Base-by-base conservation (phyloP, 2,888 invertebrate species). In the Pycnomerus fuliginosus region DNA sequence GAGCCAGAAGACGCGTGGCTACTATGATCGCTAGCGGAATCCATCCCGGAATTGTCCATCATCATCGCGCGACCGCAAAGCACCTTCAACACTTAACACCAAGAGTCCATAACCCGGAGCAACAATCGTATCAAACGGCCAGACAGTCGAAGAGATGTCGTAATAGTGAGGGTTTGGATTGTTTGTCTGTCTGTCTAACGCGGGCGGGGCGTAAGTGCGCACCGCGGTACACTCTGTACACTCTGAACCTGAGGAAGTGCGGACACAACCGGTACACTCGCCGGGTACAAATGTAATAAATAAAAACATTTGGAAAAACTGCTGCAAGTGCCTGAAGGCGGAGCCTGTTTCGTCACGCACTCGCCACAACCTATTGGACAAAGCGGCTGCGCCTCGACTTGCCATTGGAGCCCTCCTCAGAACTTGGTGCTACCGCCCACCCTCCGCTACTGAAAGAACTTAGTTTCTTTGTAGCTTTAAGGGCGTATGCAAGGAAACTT, bases 271-370 rank as follows among this genome's bases (percentile, higher is more conserved):
- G 79, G 77, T 79, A 79, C 76, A 80, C 77, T 78, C 80, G 78
- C 74, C 76, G 76, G 76, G 75, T 78, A 80, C 81, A 79, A 81
- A 80, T 78, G 80, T 80, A 82, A 82, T 82, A 82, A 82, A 82
- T 82, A 82, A 82, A 81, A 82, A 72, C 72, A 73, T 70, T 71
- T 56, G 68, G 71, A 72, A 72, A 80, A 80, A 74, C 74, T 74
- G 76, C 72, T 65, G 68, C 66, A 66, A 66, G 68, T 66, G 70
- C 60, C 62, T 55, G 58, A 50, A 55, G 67, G 70, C 62, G 64
- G 55, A 46, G 60, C 59, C 50, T 50, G 44, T 48, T 53, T 62
- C 63, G 67, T 58, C 61, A 76, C 78, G 76, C 77, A 76, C 76
- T 74, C 74, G 73, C 71, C 73, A 70, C 71, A 72, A 73, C 65